Base-by-base conservation (phyloP, 2,113 vertebrate species). In the Falco punctatus region DNA sequence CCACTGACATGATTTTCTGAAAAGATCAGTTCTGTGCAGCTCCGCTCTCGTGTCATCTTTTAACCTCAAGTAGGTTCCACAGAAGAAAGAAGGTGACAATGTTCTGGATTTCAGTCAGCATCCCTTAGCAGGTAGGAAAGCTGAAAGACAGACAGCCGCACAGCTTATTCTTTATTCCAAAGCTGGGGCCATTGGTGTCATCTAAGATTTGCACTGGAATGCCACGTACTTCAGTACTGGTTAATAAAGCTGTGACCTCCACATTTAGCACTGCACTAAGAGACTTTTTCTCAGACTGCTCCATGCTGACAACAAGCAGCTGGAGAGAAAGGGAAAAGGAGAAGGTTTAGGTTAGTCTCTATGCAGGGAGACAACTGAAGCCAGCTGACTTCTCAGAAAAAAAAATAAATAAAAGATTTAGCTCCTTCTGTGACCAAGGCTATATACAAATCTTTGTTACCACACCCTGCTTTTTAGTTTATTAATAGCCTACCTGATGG, bases 181-280 rank as follows among this genome's bases (percentile, higher is more conserved):
- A 64, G 86, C 52, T 55, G 33, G 22, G 57, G 78, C 61, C 70
- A 69, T 1, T 52, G 59, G 51, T 89, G 65, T 91, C 91, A 95
- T 70, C 57, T 46, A 55, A 74, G 73, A 94, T 91, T 67, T 91
- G 78, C 61, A 57, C 84, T 75, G 70, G 61, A 94, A 79, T 81
- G 52, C 52, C 70, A 69, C 4, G 9, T 27, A 66, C 75, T 94
- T 88, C 33, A 64, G 48, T 51, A 75, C 1, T 57, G 70, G 57
- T 92, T 92, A 95, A 87, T 80, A 72, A 89, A 94, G 61, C 73
- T 94, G 66, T 67, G 73, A 82, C 90, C 87, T 94, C 73, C 74
- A 90, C 84, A 94, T 87, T 72, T 48, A 72, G 61, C 69, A 64
- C 57, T 81, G 86, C 59, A 71, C 92, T 81, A 26, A 42, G 11